phyloP scores from a whole-genome alignment of 2,888 invertebrate species.

The Trissolcus japonicus region DNA sequence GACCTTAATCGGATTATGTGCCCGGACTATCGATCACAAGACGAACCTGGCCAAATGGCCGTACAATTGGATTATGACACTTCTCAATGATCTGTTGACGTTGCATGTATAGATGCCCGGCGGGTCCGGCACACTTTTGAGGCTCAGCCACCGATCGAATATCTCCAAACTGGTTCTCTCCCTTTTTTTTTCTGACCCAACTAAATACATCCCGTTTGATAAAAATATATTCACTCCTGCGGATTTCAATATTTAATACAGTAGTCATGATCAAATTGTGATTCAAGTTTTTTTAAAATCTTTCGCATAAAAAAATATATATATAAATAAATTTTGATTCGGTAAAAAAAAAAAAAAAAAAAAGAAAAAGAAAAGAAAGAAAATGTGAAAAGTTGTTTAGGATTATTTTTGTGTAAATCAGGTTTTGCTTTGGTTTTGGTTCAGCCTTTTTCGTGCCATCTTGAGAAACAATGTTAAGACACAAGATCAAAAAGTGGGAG shows the following conservation, averaged over 20 bases:
- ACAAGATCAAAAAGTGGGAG: background rate
- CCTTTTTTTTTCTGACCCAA: slow-evolving; percentile 11
- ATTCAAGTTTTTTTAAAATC: too few species aligned
- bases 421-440: too few species aligned
- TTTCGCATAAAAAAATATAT: background rate
- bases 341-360: slow-evolving; percentile 31
- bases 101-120: slow-evolving; percentile 28
- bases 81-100: slow-evolving; percentile 44
- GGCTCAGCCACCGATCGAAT: slow-evolving; percentile 26
- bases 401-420: background rate
- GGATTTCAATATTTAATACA: too few species aligned
- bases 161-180: slow-evolving; percentile 45
- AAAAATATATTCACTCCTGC: too few species aligned
- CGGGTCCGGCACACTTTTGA: slow-evolving; percentile 20
- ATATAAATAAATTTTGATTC: slow-evolving; percentile 13
- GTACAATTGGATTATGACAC: slow-evolving; percentile 55
- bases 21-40: slow-evolving; percentile 36
- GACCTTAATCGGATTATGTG: slow-evolving; percentile 43
- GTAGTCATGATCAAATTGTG: too few species aligned
- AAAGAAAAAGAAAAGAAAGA: background rate
- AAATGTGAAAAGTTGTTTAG: background rate
- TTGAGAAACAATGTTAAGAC: slow-evolving; percentile 19
- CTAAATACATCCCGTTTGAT: too few species aligned
- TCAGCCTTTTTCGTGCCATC: background rate
- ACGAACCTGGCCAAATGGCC: slow-evolving; percentile 19